Conservation (phyloP, 2,113 vertebrate species). For the Piprites chloris region DNA sequence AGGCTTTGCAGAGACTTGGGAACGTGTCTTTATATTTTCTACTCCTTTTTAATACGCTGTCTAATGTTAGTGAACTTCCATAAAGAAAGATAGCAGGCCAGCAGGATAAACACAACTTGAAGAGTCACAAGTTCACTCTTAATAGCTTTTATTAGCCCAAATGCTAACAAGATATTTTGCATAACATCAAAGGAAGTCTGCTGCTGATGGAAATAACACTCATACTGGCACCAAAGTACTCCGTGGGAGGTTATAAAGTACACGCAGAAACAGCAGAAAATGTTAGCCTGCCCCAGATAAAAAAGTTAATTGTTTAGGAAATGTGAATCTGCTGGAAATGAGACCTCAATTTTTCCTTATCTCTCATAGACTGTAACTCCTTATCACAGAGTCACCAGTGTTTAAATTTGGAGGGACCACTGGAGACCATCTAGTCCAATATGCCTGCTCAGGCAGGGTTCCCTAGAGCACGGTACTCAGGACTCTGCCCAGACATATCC, state of each 20-base stretch:
- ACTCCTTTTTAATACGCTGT: not conserved
- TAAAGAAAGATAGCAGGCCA: not conserved
- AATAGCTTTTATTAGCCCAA: conserved; percentile 21
- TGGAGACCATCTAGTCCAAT: too few relatives aligned
- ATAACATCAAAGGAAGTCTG: not conserved
- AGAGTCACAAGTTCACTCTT: not conserved
- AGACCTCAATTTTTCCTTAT: not conserved
- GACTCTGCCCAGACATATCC: not conserved
- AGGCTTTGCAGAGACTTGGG: not conserved
- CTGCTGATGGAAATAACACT: not conserved
- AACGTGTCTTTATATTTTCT: not conserved
- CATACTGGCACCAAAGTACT: not conserved
- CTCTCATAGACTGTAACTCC: not conserved
- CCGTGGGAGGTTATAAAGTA: not conserved
- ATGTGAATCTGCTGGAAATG: not conserved
- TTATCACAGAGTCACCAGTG: not conserved
- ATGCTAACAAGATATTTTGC: not conserved
- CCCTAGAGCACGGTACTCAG: not conserved
- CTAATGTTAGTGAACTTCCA: not conserved
- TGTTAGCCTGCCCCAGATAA: not conserved
- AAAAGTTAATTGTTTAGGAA: not conserved
- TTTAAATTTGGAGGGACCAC: not conserved
- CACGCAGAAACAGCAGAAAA: conserved; percentile 13
- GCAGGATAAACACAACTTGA: not conserved
- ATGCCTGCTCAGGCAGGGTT: not conserved